Evolutionary conservation across 2,113 vertebrate species (phyloP).

Genomic region (Todiramphus saurophagus): DNA sequence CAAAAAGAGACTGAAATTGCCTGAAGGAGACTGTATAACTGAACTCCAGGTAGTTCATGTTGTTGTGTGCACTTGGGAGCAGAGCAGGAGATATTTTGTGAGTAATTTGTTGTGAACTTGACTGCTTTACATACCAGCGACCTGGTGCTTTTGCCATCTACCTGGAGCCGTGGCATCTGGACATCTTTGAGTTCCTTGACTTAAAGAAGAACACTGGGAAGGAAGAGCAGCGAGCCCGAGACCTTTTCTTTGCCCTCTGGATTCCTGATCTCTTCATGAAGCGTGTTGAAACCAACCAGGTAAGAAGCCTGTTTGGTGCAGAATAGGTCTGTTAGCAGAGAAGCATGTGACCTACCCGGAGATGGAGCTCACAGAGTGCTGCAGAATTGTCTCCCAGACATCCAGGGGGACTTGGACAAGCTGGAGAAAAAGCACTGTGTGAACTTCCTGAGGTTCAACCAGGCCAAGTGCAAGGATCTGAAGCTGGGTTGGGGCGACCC

Average conservation of each 20-base stretch:
- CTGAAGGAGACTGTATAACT: background rate
- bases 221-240: constrained; percentile 94
- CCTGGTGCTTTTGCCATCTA: constrained; percentile 97
- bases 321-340: background rate
- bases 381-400: background rate
- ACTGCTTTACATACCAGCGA: constrained; percentile 74
- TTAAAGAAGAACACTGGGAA: constrained; percentile 98
- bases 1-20: background rate
- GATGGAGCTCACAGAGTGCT: background rate
- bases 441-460: no score
- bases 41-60: background rate
- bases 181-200: constrained; percentile 95
- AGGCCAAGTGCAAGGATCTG: no score
- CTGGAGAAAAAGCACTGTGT: no score
- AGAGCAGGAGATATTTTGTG: background rate
- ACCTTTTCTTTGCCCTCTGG: constrained; percentile 96
- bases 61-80: background rate
- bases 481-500: no score
- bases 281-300: constrained; percentile 92
- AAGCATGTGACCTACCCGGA: background rate
- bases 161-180: constrained; percentile 94
- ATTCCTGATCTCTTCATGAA: constrained; percentile 99
- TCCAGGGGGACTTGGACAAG: no score
- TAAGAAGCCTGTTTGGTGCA: constrained; percentile 29
- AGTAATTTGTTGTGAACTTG: background rate